Base-by-base conservation (phyloP, 35 echinoderm and acorn worm genomes). In the Heliocidaris erythrogramma region DNA sequence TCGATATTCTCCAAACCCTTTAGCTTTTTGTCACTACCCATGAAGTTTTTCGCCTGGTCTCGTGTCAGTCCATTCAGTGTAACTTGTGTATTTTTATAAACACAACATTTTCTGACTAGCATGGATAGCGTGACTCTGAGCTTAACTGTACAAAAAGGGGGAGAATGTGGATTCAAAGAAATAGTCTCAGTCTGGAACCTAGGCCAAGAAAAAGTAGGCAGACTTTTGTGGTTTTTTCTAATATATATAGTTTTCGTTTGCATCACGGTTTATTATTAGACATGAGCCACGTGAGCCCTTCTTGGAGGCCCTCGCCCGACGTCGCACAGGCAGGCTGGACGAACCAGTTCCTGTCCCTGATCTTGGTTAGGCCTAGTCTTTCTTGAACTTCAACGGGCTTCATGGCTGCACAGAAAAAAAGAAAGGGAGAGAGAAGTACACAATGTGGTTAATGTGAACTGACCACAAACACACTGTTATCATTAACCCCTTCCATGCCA, bases 311-410 rank as follows among this genome's bases (percentile, higher is more conserved):
- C 78, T 99, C 98, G 18, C 98, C 98, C 48, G 98, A 96, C 47
- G 98, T 99, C 30, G 98, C 98, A 87, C 98, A 99, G 13, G 98
- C 97, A 48, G 98, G 98, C 71, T 99, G 98, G 48, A 99, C 98
- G 88, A 95, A 99, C 98, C 98, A 99, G 95, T 99, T 99, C 61
- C 97, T 95, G 86, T 99, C 98, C 21, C 96, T 94, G 47, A 99
- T 99, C 89, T 94, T 94, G 85, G 98, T 96, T 47, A 99, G 93
- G 30, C 98, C 98, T 48, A 99, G 94, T 65, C 95, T 97, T 65
- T 99, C 98, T 94, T 99, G 98, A 88, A 99, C 95, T 97, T 99
- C 98, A 88, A 97, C 95, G 60, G 98, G 98, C 95, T 96, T 99
- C 98, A 99, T 97, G 48, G 98, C 98, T 99, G 94, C 5, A 94